These are phyloP conservation scores for Ennomos erosarius DNA, from an alignment of 2,888 invertebrate genomes.

Conservation along the genomic window DNA sequence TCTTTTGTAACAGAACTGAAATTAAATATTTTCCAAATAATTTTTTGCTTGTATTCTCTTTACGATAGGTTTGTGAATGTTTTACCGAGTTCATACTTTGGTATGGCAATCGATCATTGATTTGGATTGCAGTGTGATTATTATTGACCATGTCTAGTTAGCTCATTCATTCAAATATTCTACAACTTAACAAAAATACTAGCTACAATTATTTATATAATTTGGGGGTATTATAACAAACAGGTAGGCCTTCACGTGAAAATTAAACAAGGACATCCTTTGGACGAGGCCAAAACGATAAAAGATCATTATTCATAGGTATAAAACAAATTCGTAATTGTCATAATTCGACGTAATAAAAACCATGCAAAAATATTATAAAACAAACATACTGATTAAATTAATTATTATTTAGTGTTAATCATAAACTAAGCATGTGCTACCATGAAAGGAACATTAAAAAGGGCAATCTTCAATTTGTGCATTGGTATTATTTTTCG, in stretches of 20 bases:
- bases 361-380: constrained; percentile 22
- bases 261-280: constrained; percentile 20
- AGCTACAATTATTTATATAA: constrained; percentile 25
- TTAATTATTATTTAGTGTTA: constrained; percentile 5
- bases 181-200: not conserved
- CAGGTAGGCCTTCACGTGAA: constrained; percentile 18
- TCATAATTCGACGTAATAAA: constrained; percentile 22
- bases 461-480: constrained; percentile 33
- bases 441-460: constrained; percentile 35
- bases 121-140: too few relatives aligned
- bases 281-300: constrained; percentile 12
- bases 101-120: too few relatives aligned
- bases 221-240: constrained; percentile 29
- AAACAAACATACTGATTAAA: constrained; percentile 17
- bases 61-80: too few relatives aligned
- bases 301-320: constrained; percentile 8
- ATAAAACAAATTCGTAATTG: constrained; percentile 20
- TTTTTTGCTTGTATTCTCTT: too few relatives aligned
- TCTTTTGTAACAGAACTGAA: too few relatives aligned
- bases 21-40: too few relatives aligned
- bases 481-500: constrained; percentile 21
- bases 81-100: too few relatives aligned
- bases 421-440: constrained; percentile 6
- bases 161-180: not conserved
- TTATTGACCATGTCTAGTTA: too few relatives aligned